Evolutionary conservation across 2,113 vertebrate genomes (phyloP).

Genomic region (Piaya cayana): DNA sequence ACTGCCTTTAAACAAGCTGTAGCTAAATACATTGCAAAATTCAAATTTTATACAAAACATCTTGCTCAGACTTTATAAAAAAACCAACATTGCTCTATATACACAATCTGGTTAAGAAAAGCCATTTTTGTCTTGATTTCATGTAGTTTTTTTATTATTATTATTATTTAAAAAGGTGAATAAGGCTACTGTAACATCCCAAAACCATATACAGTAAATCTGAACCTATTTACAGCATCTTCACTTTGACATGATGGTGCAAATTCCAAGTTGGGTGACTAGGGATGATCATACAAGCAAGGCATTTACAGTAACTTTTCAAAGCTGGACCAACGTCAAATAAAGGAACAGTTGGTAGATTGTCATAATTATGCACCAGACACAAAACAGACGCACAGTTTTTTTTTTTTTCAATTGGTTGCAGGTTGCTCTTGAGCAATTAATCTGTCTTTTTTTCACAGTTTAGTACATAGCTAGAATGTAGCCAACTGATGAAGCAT

Average conservation of each 20-base stretch:
- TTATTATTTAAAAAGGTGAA: conserved; percentile 93
- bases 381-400: conserved; percentile 87
- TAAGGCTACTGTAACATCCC: conserved; percentile 99
- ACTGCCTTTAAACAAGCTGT: conserved; percentile 95
- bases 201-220: conserved; percentile 97
- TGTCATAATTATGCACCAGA: conserved; percentile 95
- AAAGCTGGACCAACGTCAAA: conserved; percentile 86
- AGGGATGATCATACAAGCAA: conserved; percentile 94
- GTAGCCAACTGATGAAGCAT: conserved; percentile 69
- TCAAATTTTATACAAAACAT: conserved; percentile 99
- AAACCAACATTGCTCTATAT: conserved; percentile 88
- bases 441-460: conserved; percentile 81
- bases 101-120: conserved; percentile 97
- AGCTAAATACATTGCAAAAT: conserved; percentile 99
- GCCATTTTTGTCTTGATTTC: conserved; percentile 84
- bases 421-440: conserved; percentile 79
- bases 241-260: conserved; percentile 93
- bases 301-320: conserved; percentile 95
- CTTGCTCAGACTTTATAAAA: conserved; percentile 97
- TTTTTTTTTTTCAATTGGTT: conserved; percentile 71
- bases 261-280: conserved; percentile 92
- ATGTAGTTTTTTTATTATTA: conserved; percentile 68
- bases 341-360: conserved; percentile 94
- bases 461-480: conserved; percentile 86
- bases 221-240: conserved; percentile 98